Base-by-base conservation (phyloP, 2,888 invertebrate species). In the Conomelus anceps region DNA sequence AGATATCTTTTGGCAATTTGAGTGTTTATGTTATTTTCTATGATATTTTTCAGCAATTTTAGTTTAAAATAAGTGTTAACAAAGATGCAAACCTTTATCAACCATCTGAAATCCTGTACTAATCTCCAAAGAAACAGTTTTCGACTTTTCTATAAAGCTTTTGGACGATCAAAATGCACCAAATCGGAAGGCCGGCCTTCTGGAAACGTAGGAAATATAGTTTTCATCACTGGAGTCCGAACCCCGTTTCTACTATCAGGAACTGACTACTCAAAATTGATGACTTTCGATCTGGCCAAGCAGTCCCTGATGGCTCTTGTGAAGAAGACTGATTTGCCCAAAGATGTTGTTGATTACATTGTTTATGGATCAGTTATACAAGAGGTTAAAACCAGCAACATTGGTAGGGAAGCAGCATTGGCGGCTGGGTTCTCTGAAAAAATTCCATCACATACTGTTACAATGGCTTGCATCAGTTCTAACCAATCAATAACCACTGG, bases 381-480 rank as follows among this genome's bases (percentile, higher is more conserved):
- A 94, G 99, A 99, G 94, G 98, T 99, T 23, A 98, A 97, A 94
- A 99, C 99, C 0, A 98, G 98, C 7, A 99, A 99, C 93, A 96
- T 99, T 91, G 99, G 97, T 0, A 95, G 99, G 91, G 99, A 99
- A 94, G 98, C 98, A 13, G 97, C 98, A 0, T 94, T 98, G 41
- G 95, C 96, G n/a, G 98, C 98, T 86, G 99, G 99, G 0, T 98
- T 97, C 93, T 98, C 97, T 91, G 96, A 98, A 91, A 96, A 95
- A 92, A 98, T 97, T 9, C 99, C 99, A 0, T 97, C 98, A 0
- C 99, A 99, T 93, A 99, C 99, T 0, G 99, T 99, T 88, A 99
- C 99, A 85, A 98, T 99, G 97, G 99, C 99, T 11, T 99, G 99
- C 93, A 99, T 99, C 91, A 99, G 99, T 22, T 97, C 99, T 26